Conservation (phyloP, 2,888 invertebrate genomes). For the Melieria omissa region DNA sequence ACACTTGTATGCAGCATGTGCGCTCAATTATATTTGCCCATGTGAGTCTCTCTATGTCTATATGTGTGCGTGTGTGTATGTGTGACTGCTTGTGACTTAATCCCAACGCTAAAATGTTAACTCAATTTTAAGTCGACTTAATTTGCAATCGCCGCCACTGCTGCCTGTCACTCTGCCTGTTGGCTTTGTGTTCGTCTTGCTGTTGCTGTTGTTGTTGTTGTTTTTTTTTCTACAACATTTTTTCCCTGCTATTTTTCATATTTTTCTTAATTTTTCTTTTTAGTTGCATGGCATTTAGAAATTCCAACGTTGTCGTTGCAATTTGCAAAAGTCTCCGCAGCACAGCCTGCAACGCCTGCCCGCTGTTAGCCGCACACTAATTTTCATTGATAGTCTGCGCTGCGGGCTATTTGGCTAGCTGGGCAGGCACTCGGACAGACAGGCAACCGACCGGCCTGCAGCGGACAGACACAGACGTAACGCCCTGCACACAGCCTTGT, state of each 20-base stretch:
- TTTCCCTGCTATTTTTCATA: too few relatives aligned
- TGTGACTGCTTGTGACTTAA: too few relatives aligned
- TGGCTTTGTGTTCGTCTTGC: not conserved
- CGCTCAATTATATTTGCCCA: too few relatives aligned
- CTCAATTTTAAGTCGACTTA: too few relatives aligned
- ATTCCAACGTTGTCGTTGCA: not conserved
- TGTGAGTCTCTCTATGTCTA: too few relatives aligned
- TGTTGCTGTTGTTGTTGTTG: slow-evolving; percentile 1
- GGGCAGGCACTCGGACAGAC: not conserved
- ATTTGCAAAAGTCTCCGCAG: not conserved
- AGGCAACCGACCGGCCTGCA: not conserved
- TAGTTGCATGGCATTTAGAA: not conserved
- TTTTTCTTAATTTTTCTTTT: not conserved
- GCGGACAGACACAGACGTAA: not conserved
- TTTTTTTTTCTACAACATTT: not conserved
- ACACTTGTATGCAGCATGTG: not conserved
- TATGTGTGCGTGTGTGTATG: too few relatives aligned
- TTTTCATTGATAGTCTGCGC: slow-evolving; percentile 27
- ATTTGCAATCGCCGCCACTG: too few relatives aligned
- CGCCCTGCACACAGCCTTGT: not conserved
- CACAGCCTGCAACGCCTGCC: not conserved
- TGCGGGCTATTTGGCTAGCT: slow-evolving; percentile 21
- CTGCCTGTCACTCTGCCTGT: too few relatives aligned
- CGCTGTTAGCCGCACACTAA: not conserved
- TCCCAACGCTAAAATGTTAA: too few relatives aligned